Base-by-base conservation (phyloP, 2,113 vertebrate genomes). In the Varanus salvator region DNA sequence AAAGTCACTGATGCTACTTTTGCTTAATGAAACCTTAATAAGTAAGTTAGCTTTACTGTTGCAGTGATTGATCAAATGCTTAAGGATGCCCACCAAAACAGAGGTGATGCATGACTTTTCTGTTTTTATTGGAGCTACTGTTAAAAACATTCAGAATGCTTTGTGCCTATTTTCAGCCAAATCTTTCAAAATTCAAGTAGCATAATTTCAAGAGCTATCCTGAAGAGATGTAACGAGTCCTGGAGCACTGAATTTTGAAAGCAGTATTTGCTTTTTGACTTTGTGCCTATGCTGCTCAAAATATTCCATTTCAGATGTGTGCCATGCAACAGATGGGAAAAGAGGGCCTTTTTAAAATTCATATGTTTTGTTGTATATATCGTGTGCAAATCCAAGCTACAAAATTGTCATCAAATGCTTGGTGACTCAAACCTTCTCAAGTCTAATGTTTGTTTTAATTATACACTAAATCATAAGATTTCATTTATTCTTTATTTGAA, bases 271-370 rank as follows among this genome's bases (percentile, higher is more conserved):
- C 3, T 19, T 60, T 89, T 94, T 94, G 85, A 85, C 54, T 75
- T 87, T 3, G 12, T 90, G 25, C 90, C 9, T 44, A 52, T 0
- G 48, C 80, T 89, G 68, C 89, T 1, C 91, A 66, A 52, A 92
- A 71, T 83, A n/a, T 88, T 92, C 34, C 88, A 52, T 21, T 50
- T 91, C 0, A 0, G 60, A 2, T 68, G 85, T 87, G 72, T 44
- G 74, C 21, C 15, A 68, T 25, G 19, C 0, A 0, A 89, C 91
- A 95, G 90, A 92, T 90, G 89, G 89, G 84, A 84, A 17, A 4
- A 89, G 11, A 27, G 68, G 23, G 21, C 84, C 52, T 23, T 90
- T 93, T 81, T 44, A 44, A 44, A 77, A 93, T 94, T 94, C 86
- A 80, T 77, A 31, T 75, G 21, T 74, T 94, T 92, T 80, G 60